Evolutionary conservation across 92 coral and sea anemone species (phyloP), one percentile per base, ranked within the genome.

Genomic region (Phymanthus crucifer): DNA sequence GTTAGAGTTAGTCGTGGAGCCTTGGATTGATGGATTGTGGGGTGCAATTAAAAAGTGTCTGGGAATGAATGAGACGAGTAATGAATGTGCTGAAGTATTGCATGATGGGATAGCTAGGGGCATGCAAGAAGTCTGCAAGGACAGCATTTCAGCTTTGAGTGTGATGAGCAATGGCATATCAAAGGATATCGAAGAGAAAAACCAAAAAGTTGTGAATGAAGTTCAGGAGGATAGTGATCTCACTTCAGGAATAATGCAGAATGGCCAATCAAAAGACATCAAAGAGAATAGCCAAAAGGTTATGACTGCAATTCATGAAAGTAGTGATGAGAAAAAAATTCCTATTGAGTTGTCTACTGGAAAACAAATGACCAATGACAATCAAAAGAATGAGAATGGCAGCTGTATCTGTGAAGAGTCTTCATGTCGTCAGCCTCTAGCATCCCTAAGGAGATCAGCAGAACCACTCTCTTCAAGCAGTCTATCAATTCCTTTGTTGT

Each of bases 21-120:
- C 99, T 19, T 95, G 99, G 99, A 93, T 95, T 6, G 98, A 95
- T 69, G 96, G 95, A 1, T 86, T 95, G 3, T 95, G 99, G 99
- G 82, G 78, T 21, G 91, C 91, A n/a, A 56, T 95, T 31, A 77
- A 73, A 70, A 81, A 71, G 40, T 87, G 85, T 40, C 65, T 93
- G 52, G 92, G 89, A 23, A 67, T 86, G 61, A 40, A 40, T 11
- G 48, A 31, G 24, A 52, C 18, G 2, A 18, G 48, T 26, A 75
- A 77, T 77, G 81, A 24, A 37, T 14, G 46, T 35, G 21, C 16
- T 34, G 70, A 17, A 4, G 27, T 23, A n/a, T 16, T 3, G 65
- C 0, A 47, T 74, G 78, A 50, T 47, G 46, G 23, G 16, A 68
- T 65, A 40, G 14, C 23, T 19, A 24, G 8, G 6, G 40, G 23